These are phyloP conservation scores for Calameuta pallipes DNA, from an alignment of 2,888 invertebrate species.

Conservation along the genomic window DNA sequence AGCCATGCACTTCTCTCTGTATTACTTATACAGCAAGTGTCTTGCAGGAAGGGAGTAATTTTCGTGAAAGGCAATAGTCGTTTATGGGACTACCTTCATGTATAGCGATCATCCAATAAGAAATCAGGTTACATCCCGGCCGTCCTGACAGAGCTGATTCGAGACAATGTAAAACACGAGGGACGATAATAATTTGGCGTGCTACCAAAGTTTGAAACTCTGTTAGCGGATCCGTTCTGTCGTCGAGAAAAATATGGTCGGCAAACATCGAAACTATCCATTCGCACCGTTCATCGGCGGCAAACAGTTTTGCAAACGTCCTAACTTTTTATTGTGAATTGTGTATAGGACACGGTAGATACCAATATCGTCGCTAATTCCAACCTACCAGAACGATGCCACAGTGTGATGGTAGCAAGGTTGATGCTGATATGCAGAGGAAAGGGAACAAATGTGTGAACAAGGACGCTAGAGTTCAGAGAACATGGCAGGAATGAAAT, in stretches of 20 bases:
- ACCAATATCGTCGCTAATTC: neutral
- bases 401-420: neutral
- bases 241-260: constrained; percentile 49
- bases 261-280: constrained; percentile 36
- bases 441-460: neutral
- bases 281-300: neutral
- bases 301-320: neutral
- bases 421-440: neutral
- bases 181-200: constrained; percentile 53
- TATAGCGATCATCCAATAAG: constrained; percentile 3
- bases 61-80: neutral
- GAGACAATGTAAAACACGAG: constrained; percentile 40
- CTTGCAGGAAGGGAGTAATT: neutral
- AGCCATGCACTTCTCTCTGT: neutral
- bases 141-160: constrained; percentile 31
- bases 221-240: constrained; percentile 44
- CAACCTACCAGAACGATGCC: neutral
- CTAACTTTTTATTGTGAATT: neutral
- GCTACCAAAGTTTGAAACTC: constrained; percentile 53
- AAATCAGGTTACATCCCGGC: constrained; percentile 34
- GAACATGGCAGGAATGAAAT: neutral
- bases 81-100: neutral
- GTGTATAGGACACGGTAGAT: neutral
- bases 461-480: neutral
- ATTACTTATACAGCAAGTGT: neutral